These are phyloP conservation scores for Prunella himalayana DNA, from an alignment of 2,113 vertebrate species.

Conservation along the genomic window DNA sequence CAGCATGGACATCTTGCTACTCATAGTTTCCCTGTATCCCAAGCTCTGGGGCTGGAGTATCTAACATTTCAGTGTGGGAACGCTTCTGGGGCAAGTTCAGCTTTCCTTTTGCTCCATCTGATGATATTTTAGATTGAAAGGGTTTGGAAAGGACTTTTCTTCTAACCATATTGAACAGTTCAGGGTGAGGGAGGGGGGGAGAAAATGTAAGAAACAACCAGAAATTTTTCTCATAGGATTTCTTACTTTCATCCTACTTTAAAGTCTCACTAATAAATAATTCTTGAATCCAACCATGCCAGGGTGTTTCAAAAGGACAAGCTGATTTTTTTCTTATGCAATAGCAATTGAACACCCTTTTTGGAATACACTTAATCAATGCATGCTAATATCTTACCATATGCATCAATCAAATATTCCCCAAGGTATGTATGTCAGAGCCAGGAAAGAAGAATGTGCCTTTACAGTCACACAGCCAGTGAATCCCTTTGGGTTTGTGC, in stretches of 20 bases:
- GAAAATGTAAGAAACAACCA: slow-evolving; percentile 3
- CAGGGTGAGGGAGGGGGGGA: neutral
- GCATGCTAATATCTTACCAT: neutral
- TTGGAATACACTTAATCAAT: neutral
- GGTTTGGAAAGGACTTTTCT: neutral
- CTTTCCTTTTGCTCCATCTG: slow-evolving; percentile 24
- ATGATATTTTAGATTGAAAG: slow-evolving; percentile 11
- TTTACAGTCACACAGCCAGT: neutral
- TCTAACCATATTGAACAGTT: neutral
- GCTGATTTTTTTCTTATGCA: neutral
- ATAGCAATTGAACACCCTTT: neutral
- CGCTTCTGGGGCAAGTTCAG: neutral
- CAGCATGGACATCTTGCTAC: neutral
- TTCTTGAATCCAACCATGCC: neutral
- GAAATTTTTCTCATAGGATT: neutral
- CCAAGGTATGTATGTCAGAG: neutral
- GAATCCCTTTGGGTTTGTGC: neutral
- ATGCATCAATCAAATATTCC: neutral
- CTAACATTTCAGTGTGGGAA: neutral
- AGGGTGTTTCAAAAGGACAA: neutral
- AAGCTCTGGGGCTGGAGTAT: neutral
- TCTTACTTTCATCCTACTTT: slow-evolving; percentile 15
- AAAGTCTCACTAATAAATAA: slow-evolving; percentile 7
- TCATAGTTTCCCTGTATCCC: neutral
- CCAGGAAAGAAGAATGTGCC: neutral